Evolutionary conservation across 1,140 invertebrate species (phyloP).

Genomic region (Sarcophaga peregrina): DNA sequence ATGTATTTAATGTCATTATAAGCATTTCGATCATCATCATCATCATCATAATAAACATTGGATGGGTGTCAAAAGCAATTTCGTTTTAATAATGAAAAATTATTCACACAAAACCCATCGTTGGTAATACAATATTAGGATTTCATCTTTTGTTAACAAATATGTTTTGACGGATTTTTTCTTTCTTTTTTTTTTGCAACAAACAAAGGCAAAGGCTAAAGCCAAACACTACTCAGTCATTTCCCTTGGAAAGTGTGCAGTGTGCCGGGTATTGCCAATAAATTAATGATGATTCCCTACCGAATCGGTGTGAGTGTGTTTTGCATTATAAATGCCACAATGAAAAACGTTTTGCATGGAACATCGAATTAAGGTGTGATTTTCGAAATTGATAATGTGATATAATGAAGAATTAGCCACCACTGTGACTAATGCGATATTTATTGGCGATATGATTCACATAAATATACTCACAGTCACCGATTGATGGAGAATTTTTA

Average conservation of each 20-base stretch:
- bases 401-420: conserved; percentile 10
- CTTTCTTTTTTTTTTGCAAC: no score
- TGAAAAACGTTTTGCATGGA: not conserved
- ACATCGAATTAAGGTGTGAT: not conserved
- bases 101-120: not conserved
- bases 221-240: no score
- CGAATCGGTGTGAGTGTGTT: not conserved
- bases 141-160: no score
- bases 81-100: conserved; percentile 5
- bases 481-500: not conserved
- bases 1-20: not conserved
- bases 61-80: conserved; percentile 3
- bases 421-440: not conserved
- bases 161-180: no score
- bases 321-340: not conserved
- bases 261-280: not conserved
- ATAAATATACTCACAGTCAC: not conserved
- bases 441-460: not conserved
- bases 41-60: no score
- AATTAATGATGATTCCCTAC: not conserved
- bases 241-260: no score
- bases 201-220: no score
- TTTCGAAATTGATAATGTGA: conserved; percentile 4
- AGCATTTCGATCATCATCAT: not conserved
- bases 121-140: no score